Evolutionary conservation across 2,888 invertebrate species (phyloP), one percentile per base, ranked within the genome.

Genomic region (Alentia gelatinosa): DNA sequence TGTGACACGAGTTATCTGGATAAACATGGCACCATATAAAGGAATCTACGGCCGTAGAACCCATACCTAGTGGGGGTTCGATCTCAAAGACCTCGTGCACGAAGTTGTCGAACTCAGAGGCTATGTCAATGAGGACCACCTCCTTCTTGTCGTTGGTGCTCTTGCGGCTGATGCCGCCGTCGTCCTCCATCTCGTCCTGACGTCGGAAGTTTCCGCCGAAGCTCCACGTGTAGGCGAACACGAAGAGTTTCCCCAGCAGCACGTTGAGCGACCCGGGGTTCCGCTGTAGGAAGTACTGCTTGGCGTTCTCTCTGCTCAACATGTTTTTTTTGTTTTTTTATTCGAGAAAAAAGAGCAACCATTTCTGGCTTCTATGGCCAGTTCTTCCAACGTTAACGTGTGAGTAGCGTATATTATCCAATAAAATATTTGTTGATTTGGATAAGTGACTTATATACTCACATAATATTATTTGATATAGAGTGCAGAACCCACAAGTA

Each of bases 141-240:
- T 92, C 94, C 9, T 84, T 91, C 86, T 93, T 93, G 50, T 94
- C 94, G 15, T n/a, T 37, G 15, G 89, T 91, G 7, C 93, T 92
- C 26, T 94, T 92, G 39, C 94, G 92, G 75, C 63, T 33, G 37
- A 91, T 83, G 39, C 89, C 94, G 39, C 94, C 90, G 68, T 94
- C 96, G 91, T 95, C 95, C 86, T 96, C 96, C 89, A 94, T 92
- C 90, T 96, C 96, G 83, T 96, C 96, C 90, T 94, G 94, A 12
- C 96, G 89, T 40, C 94, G 93, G 90, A 96, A 94, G 84, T 94
- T 95, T 19, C 95, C 96, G 5, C 96, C 96, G 90, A 96, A 94
- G 92, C 95, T 95, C 96, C 96, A 96, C 1, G 95, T 95, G 93
- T 94, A 96, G 40, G 96, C 95, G 93, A 96, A 96, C 89, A 96